Base-by-base conservation (phyloP, 2,113 vertebrate species). In the Melierax canorus region DNA sequence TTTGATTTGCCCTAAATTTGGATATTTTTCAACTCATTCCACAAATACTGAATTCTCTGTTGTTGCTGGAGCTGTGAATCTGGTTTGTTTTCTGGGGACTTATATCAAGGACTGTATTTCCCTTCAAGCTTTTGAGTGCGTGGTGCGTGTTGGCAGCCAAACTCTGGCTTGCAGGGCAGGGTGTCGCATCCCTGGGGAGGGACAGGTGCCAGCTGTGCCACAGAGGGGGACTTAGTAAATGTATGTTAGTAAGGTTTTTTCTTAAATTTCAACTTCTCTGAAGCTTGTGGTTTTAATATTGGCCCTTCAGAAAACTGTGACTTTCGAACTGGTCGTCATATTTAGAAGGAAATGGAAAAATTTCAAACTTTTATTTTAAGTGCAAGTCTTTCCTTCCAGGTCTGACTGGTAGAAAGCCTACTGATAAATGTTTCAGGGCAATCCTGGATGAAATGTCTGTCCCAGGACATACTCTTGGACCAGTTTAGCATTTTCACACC, bases 201-300 rank as follows among this genome's bases (percentile, higher is more conserved):
- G 46, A 13, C 8, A 1, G 30, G 27, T 16, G 13, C 34, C n/a
- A 8, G 46, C 60, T 43, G 21, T 1, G 1, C 17, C 4, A 5
- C 71, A n/a, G 17, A 24, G 26, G 4, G 10, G 34, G 4, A 10
- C 26, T 26, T 32, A 27, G 10, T 13, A 24, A 16, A 48, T 22
- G 24, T 22, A 20, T 1, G 0, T 60, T 38, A 45, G 59, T 38
- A 59, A 19, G 34, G 24, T 12, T 32, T 55, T 59, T 68, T 48
- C 18, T 62, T 51, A n/a, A 34, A 39, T 15, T 8, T 74, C 38
- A 69, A 1, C 36, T 74, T 68, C 50, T 73, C 15, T 69, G 24
- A 9, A 72, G 7, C 34, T 73, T 18, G 3, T 51, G 73, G 15
- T 24, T 53, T 29, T 71, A 8, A 21, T 62, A 32, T 14, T 18